Percentiles rank a stretch among this genome's conserved stretches.
phyloP scores from a whole-genome alignment of 2,888 invertebrate species.

The Nomada ferruginata region DNA sequence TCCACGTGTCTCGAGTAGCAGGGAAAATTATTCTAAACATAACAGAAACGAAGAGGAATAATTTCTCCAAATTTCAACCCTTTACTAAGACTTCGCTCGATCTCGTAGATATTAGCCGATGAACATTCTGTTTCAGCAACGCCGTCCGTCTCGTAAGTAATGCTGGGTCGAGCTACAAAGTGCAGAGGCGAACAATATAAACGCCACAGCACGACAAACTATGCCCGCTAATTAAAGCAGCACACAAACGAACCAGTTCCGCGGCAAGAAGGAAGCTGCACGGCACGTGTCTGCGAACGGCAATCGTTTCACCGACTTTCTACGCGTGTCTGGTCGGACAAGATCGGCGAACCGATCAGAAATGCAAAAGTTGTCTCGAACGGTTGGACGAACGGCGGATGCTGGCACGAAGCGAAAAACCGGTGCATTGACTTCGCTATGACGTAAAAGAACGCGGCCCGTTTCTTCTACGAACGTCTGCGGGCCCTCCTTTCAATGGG shows the following conservation, averaged over 20 bases:
- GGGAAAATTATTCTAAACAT: too few species aligned
- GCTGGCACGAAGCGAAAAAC: constrained; percentile 48
- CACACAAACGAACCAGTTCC: constrained; percentile 35
- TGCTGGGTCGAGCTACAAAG: constrained; percentile 12
- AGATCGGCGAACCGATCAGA: constrained; percentile 42
- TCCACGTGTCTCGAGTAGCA: too few species aligned
- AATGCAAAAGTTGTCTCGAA: constrained; percentile 50
- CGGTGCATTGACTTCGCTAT: constrained; percentile 66
- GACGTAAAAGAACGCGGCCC: constrained; percentile 65
- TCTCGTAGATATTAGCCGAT: not conserved
- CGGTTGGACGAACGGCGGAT: constrained; percentile 4
- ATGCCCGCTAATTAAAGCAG: constrained; percentile 25
- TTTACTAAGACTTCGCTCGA: too few species aligned
- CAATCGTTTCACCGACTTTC: constrained; percentile 45
- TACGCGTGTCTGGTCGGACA: constrained; percentile 21
- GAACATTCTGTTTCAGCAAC: too few species aligned
- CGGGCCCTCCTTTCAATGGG: constrained; percentile 68
- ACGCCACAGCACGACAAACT: too few species aligned
- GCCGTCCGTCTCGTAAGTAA: too few species aligned
- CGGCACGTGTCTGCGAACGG: constrained; percentile 37
- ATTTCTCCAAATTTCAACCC: too few species aligned
- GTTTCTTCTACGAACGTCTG: constrained; percentile 57
- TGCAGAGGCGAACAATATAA: not conserved
- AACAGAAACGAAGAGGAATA: too few species aligned
- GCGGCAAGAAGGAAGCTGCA: constrained; percentile 36